phyloP scores from a whole-genome alignment of 1,140 invertebrate species.

The Theocolax elegans region DNA sequence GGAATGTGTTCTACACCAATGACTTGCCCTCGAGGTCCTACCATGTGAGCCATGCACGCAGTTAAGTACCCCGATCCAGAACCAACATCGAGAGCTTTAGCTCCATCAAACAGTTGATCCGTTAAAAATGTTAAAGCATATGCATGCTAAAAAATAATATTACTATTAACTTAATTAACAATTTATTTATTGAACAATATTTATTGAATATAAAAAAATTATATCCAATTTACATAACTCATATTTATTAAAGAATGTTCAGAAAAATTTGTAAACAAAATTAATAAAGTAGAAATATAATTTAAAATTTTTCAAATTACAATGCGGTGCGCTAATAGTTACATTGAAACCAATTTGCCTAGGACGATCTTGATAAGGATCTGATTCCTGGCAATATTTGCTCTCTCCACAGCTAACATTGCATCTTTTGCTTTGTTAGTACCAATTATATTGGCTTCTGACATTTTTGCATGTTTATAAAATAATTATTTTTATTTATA shows the following conservation, averaged over 20 bases:
- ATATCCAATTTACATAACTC: too few species aligned
- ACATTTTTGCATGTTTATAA: constrained; percentile 8
- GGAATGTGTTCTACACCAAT: constrained; percentile 80
- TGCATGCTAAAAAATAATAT: constrained; percentile 56
- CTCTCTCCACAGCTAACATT: constrained; percentile 89
- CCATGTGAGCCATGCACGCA: constrained; percentile 78
- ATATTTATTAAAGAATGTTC: too few species aligned
- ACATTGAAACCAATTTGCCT: constrained; percentile 90
- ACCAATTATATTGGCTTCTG: constrained; percentile 89
- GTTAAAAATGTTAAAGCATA: constrained; percentile 61
- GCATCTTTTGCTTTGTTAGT: constrained; percentile 81
- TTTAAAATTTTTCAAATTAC: constrained; percentile 66
- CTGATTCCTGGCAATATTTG: constrained; percentile 77
- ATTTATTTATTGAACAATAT: too few species aligned
- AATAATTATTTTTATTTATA: too few species aligned
- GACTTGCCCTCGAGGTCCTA: constrained; percentile 72
- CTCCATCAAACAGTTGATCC: constrained; percentile 58
- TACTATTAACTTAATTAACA: too few species aligned
- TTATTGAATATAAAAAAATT: too few species aligned
- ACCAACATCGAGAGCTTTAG: constrained; percentile 76
- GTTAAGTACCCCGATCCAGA: constrained; percentile 80
- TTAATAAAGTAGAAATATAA: background rate
- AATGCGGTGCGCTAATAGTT: constrained; percentile 97
- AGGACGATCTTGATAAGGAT: constrained; percentile 91
- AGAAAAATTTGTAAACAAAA: constrained; percentile 8